Base-by-base conservation (phyloP, 2,113 vertebrate species). In the Cyprinodon variegatus region DNA sequence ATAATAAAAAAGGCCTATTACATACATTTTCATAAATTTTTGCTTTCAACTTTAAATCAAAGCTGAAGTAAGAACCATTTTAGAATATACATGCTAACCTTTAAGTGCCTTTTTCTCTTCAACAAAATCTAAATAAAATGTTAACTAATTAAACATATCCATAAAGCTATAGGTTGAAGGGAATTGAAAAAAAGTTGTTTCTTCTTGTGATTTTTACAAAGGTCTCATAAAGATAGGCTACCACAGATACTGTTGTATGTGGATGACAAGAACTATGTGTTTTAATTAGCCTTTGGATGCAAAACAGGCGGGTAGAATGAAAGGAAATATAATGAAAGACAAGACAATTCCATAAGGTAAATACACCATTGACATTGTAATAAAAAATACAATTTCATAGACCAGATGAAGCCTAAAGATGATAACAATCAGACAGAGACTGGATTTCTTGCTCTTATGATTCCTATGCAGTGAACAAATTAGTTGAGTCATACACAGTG, bases 401-500 rank as follows among this genome's bases (percentile, higher is more conserved):
- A 70, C 59, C 39, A 65, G 50, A 78, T 69, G 53, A 61, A 78
- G 65, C 66, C 36, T 37, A 67, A 76, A 36, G 50, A 73, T 36
- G 65, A 2, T 14, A 65, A 46, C 68, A 12, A 73, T 46, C 64
- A 53, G 67, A 83, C 40, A 78, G 72, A 65, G 36, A 65, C 67
- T 63, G 43, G 68, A 12, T 2, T 75, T 79, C 40, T 68, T 79
- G 63, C 38, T 71, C 61, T 41, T 59, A 68, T 84, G 68, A 65
- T 37, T 38, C 81, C 74, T 12, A 65, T 74, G 72, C 68, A 77
- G 76, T 70, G 65, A 68, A 84, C 82, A 84, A 84, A 92, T 90
- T 85, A 87, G 83, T 77, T 91, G 88, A 92, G 73, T 91, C 88
- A 85, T 41, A 29, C 81, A 60, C 68, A 43, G 67, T 64, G 74